Evolutionary conservation across 2,113 vertebrate species (phyloP).

Genomic region (Saguinus imperator): DNA sequence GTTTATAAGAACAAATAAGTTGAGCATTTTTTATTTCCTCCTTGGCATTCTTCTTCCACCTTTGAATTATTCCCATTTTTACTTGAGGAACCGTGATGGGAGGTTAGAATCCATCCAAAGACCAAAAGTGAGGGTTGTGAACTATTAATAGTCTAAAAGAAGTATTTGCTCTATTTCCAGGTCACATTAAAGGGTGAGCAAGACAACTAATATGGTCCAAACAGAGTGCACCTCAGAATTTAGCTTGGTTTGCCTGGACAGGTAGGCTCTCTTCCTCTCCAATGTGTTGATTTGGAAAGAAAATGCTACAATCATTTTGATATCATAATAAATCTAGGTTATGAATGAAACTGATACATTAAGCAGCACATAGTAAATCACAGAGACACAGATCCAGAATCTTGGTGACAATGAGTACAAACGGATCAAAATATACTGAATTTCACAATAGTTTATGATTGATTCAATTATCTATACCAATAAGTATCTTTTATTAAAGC

Average conservation of each 20-base stretch:
- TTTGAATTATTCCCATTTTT: background rate
- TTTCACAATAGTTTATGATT: background rate
- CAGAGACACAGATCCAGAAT: background rate
- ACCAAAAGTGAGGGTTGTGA: background rate
- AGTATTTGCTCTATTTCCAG: background rate
- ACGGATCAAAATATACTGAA: background rate
- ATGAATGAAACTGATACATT: background rate
- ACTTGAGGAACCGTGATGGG: background rate
- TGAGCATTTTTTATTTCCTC: background rate
- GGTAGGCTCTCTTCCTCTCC: background rate
- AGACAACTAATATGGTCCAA: background rate
- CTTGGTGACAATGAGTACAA: background rate
- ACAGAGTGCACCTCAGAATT: background rate
- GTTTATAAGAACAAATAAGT: background rate
- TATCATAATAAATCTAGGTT: background rate
- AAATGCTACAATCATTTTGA: background rate
- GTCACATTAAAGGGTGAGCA: background rate
- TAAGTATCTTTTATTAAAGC: background rate
- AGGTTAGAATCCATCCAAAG: background rate
- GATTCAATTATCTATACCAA: background rate
- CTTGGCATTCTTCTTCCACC: background rate
- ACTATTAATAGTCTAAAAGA: background rate
- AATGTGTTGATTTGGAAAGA: background rate
- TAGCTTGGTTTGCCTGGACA: background rate
- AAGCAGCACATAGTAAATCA: background rate